Base-by-base conservation (phyloP, 2,888 invertebrate genomes). In the Amorpha juglandis region DNA sequence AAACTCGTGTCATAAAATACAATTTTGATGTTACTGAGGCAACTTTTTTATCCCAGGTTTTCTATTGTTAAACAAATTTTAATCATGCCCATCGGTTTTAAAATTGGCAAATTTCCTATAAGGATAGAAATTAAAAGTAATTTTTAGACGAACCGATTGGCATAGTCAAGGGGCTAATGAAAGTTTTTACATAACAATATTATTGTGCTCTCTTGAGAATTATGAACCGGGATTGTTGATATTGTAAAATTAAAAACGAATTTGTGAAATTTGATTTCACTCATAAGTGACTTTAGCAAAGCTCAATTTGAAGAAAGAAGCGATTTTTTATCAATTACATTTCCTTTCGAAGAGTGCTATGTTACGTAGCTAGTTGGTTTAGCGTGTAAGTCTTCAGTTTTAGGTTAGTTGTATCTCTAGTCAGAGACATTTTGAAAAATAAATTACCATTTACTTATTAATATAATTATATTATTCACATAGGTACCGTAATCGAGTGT, bases 361-460 rank as follows among this genome's bases (percentile, higher is more conserved):
- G 89, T 90, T 88, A 87, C 78, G 80, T 89, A 87, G 82, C 73
- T 87, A 89, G 86, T 83, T 78, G 83, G 86, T 84, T 66, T 83
- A 83, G 75, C 72, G 71, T n/a, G n/a, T 87, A 88, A 86, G 81
- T 74, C 79, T 87, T 89, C 86, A 86, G 84, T 88, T 87, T 71
- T 91, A 91, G 90, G 77, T 82, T 90, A 90, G 86, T 80, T 83
- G 86, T 88, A 91, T 92, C 91, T 92, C 93, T 93, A 93, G 93
- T 93, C 93, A 93, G 92, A 90, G 93, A 93, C 87, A 83, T 79
- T 88, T 87, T 89, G 86, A 89, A 86, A 86, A 87, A 84, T 77
- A 83, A 87, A 90, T 91, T 92, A 92, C 93, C 92, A 92, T 90
- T 91, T 90, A 90, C 86, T 89, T 91, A 90, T 89, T 88, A 88